A percentile compares a stretch with the other conserved stretches of the same genome.
Conservation (phyloP, 1,140 invertebrate genomes). For the Mylabris phalerata region DNA sequence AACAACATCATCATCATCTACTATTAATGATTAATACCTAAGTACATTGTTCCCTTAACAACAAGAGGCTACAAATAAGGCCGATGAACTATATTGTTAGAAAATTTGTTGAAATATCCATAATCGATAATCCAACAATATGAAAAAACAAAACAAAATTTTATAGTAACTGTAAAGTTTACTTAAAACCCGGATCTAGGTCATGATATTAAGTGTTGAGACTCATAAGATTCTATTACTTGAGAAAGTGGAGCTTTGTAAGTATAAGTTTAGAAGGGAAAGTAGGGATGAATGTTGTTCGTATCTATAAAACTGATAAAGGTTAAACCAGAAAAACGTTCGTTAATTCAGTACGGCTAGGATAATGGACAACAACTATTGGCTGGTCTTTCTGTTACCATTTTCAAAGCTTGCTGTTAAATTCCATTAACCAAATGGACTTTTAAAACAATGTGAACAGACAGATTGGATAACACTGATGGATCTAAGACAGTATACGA, state of each 20-base stretch:
- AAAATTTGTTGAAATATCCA: no score
- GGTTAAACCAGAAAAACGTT: slow-evolving; percentile 38
- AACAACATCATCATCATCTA: neutral
- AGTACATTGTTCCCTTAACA: neutral
- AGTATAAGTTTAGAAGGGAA: neutral
- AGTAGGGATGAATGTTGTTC: neutral
- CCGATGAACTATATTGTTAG: neutral
- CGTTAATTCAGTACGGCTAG: slow-evolving; percentile 29
- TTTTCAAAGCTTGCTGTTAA: slow-evolving; percentile 8
- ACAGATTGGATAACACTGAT: no score
- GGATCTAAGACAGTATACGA: no score
- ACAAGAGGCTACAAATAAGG: neutral
- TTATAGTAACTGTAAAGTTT: no score
- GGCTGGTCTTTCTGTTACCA: neutral
- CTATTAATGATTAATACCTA: neutral
- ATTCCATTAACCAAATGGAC: slow-evolving; percentile 32
- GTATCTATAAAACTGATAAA: slow-evolving; percentile 13
- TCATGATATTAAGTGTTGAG: neutral
- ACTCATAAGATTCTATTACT: neutral
- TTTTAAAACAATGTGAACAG: slow-evolving; percentile 24
- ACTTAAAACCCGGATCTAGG: neutral
- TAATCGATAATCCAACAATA: no score
- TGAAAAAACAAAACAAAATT: no score
- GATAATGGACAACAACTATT: slow-evolving; percentile 25
- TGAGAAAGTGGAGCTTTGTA: neutral